Conservation (phyloP, 1,140 invertebrate genomes). For the Drosophila virilis region DNA sequence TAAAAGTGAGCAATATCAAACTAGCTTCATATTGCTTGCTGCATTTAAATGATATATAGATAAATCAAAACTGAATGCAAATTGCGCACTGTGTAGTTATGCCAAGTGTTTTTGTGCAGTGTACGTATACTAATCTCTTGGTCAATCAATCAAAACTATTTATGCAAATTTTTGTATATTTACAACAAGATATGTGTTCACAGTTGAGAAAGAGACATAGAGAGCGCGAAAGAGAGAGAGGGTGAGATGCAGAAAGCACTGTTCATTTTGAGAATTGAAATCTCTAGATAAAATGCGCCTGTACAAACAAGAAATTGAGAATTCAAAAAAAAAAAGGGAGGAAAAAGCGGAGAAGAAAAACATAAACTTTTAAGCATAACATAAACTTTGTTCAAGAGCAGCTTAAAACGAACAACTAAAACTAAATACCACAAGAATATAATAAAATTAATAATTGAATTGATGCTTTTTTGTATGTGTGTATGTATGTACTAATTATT, state of each 20-base stretch:
- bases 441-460: constrained; percentile 19
- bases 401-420: constrained; percentile 5
- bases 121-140: constrained; percentile 3
- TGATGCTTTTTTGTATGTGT: constrained; percentile 26
- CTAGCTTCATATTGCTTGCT: not conserved
- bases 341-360: no score
- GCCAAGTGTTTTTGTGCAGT: not conserved
- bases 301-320: constrained; percentile 18
- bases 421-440: not conserved
- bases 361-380: no score
- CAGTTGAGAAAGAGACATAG: constrained; percentile 3
- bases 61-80: not conserved
- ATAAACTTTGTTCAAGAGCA: not conserved
- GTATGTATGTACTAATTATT: constrained; percentile 29
- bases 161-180: constrained; percentile 40
- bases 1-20: not conserved
- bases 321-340: no score
- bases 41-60: constrained; percentile 5
- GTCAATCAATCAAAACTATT: constrained; percentile 31
- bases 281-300: constrained; percentile 21
- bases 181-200: constrained; percentile 40
- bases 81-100: not conserved
- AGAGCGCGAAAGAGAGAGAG: no score
- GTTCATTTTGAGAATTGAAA: no score
- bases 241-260: no score